phyloP scores from a whole-genome alignment of 2,888 invertebrate genomes.

The Himalopsyche japonica region DNA sequence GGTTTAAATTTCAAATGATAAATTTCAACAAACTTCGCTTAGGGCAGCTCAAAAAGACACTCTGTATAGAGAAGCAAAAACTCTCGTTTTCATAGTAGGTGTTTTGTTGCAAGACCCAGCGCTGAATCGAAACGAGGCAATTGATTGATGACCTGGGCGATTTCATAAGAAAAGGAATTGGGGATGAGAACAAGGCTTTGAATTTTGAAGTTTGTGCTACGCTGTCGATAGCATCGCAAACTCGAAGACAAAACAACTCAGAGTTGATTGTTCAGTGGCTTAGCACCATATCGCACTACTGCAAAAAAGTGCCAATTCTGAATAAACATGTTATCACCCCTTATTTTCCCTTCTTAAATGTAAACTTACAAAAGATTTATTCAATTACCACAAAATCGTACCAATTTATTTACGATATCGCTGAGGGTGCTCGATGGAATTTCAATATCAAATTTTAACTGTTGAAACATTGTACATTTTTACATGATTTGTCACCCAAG shows the following conservation, averaged over 20 bases:
- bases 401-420: too few species aligned
- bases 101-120: not conserved
- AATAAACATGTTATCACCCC: too few species aligned
- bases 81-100: not conserved
- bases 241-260: not conserved
- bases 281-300: not conserved
- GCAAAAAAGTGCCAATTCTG: too few species aligned
- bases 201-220: not conserved
- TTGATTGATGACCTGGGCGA: not conserved
- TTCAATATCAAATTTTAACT: too few species aligned
- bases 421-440: too few species aligned
- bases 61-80: not conserved
- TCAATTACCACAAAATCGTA: too few species aligned
- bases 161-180: not conserved
- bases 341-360: too few species aligned
- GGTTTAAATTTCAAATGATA: too few species aligned
- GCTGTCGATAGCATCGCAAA: not conserved
- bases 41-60: not conserved
- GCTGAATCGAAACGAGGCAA: not conserved
- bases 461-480: too few species aligned
- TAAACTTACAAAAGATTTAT: too few species aligned
- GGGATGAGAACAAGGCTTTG: not conserved
- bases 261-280: not conserved
- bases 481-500: too few species aligned
- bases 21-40: too few species aligned